phyloP scores from a whole-genome alignment of 2,888 invertebrate genomes.

The Aphidius colemani region DNA sequence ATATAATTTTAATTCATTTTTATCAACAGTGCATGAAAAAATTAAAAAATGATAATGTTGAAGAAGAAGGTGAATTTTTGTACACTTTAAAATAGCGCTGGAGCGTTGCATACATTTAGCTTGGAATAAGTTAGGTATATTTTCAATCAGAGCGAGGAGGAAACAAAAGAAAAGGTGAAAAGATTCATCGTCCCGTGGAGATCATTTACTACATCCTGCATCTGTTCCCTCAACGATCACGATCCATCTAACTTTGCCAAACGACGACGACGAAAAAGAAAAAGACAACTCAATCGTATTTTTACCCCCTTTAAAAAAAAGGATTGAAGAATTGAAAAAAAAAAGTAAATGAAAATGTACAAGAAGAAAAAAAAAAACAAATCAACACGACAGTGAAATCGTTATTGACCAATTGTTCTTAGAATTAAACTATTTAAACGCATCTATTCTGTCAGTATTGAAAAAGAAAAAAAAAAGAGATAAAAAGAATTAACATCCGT shows the following conservation, averaged over 20 bases:
- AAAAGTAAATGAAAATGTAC: no score
- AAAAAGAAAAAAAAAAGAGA: no score
- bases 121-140: no score
- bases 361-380: no score
- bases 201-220: slow-evolving; percentile 44
- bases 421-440: neutral
- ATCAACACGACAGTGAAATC: slow-evolving; percentile 31
- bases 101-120: no score
- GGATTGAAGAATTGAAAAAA: no score
- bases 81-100: slow-evolving; percentile 25
- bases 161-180: slow-evolving; percentile 60
- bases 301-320: no score
- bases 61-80: slow-evolving; percentile 27
- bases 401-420: slow-evolving; percentile 37
- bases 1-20: no score
- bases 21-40: neutral
- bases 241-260: slow-evolving; percentile 15
- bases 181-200: slow-evolving; percentile 51
- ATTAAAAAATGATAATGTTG: slow-evolving; percentile 34
- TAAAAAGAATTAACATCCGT: neutral
- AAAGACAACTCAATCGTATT: slow-evolving; percentile 25
- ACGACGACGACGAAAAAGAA: neutral
- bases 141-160: slow-evolving; percentile 59
- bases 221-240: slow-evolving; percentile 14
- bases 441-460: no score